Evolutionary conservation across 1,140 invertebrate species (phyloP).

Genomic region (Heliothis subflexa): DNA sequence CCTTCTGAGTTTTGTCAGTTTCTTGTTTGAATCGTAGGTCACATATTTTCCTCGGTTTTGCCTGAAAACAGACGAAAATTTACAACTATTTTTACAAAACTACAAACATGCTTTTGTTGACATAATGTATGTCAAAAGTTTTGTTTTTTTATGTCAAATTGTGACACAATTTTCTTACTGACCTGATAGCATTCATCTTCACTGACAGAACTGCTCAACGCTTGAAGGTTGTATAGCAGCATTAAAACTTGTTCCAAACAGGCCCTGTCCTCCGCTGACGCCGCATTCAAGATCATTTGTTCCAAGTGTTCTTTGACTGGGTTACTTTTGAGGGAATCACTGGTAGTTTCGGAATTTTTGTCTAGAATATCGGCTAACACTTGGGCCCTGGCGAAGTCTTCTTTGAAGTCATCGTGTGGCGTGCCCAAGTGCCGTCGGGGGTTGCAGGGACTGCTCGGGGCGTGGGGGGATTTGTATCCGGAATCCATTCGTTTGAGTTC

Average conservation of each 20-base stretch:
- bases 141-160: constrained; percentile 32
- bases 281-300: constrained; percentile 82
- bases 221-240: constrained; percentile 87
- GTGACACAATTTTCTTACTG: constrained; percentile 37
- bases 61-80: constrained; percentile 63
- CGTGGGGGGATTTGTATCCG: constrained; percentile 84
- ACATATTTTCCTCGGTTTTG: constrained; percentile 79
- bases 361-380: constrained; percentile 76
- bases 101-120: neutral
- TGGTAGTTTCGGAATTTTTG: constrained; percentile 75
- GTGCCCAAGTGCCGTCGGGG: constrained; percentile 71
- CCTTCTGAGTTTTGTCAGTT: constrained; percentile 81
- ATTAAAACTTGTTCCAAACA: constrained; percentile 87
- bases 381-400: constrained; percentile 81
- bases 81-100: constrained; percentile 46
- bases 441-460: constrained; percentile 79
- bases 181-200: constrained; percentile 85
- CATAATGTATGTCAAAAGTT: neutral
- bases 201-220: constrained; percentile 84
- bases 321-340: constrained; percentile 80
- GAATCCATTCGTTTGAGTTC: constrained; percentile 85
- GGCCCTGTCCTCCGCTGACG: constrained; percentile 85
- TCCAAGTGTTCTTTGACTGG: constrained; percentile 81
- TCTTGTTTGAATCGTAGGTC: constrained; percentile 76
- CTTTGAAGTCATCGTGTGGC: constrained; percentile 79